These are phyloP conservation scores for Acanthopleura granulata DNA, from an alignment of 2,888 invertebrate genomes.

Conservation along the genomic window DNA sequence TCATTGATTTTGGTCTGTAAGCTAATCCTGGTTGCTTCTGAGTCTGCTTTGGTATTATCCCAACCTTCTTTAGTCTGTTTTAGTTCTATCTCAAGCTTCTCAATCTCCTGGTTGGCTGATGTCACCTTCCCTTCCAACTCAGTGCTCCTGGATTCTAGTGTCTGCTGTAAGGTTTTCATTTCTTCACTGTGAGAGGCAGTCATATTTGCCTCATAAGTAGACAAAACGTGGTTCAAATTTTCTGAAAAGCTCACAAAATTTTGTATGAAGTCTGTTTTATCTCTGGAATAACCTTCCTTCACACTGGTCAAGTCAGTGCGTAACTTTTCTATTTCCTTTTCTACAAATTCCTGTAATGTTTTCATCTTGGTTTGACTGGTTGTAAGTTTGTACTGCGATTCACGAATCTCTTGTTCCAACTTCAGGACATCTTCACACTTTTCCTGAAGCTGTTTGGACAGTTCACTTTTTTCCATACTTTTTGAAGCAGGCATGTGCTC, in stretches of 20 bases:
- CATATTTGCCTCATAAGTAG: constrained; percentile 15
- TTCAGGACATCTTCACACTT: constrained; percentile 21
- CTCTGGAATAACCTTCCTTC: background rate
- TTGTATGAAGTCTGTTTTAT: background rate
- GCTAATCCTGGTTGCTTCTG: constrained; percentile 2
- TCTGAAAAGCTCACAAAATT: background rate
- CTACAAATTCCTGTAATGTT: constrained; percentile 18
- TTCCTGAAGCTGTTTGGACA: constrained; percentile 24
- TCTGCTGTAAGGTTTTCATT: constrained; percentile 17
- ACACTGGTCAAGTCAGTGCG: constrained; percentile 1
- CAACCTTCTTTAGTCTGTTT: constrained; percentile 26
- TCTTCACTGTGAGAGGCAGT: constrained; percentile 11
- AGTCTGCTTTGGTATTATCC: constrained; percentile 11
- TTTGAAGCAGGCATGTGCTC: constrained; percentile 72
- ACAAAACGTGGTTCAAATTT: background rate
- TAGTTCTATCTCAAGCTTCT: constrained; percentile 28
- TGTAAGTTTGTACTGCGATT: constrained; percentile 12
- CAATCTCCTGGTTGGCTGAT: constrained; percentile 16
- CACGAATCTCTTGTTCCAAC: constrained; percentile 22
- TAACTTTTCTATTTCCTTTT: constrained; percentile 17
- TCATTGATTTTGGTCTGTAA: constrained; percentile 32
- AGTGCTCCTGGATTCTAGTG: background rate
- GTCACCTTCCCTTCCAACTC: constrained; percentile 19
- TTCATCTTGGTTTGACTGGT: constrained; percentile 14
- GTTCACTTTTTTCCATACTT: constrained; percentile 50